phyloP scores from a whole-genome alignment of 2,113 vertebrate genomes.

The Neolamprologus brichardi region DNA sequence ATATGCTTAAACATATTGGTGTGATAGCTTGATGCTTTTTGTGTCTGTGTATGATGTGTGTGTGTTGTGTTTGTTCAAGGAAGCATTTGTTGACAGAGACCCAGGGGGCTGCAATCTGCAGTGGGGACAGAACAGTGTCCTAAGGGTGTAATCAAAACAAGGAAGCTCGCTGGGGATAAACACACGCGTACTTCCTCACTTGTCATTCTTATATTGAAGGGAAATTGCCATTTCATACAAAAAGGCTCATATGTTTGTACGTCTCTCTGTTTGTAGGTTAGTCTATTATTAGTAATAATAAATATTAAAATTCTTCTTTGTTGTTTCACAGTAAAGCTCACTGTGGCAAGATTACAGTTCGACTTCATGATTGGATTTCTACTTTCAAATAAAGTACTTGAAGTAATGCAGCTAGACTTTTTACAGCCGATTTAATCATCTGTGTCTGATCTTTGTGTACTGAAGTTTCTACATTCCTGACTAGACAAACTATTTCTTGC shows the following conservation, averaged over 20 bases:
- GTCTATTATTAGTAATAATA: background rate
- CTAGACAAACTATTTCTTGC: background rate
- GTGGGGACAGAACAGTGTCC: slow-evolving; percentile 52
- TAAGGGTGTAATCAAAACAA: slow-evolving; percentile 68
- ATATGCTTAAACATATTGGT: background rate
- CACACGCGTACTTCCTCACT: slow-evolving; percentile 23
- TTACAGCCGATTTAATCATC: background rate
- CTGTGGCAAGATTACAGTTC: background rate
- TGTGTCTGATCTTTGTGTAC: background rate
- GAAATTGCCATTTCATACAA: slow-evolving; percentile 28
- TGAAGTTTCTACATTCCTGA: background rate
- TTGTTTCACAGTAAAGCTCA: background rate
- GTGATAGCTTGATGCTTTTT: background rate
- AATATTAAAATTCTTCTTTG: background rate
- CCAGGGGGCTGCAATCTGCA: slow-evolving; percentile 65
- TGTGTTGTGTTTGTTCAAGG: slow-evolving; percentile 42
- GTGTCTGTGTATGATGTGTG: background rate
- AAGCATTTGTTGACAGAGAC: slow-evolving; percentile 67
- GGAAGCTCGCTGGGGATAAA: slow-evolving; percentile 60
- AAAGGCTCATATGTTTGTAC: background rate
- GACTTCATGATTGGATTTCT: background rate
- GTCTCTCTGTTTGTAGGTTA: background rate
- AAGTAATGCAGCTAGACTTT: background rate
- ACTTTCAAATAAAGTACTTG: background rate
- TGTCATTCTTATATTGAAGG: slow-evolving; percentile 21